A percentile compares a stretch with the other conserved stretches of the same genome.
Conservation (phyloP, 2,797 vertebrate species). For the Rhodeus uyekii region DNA sequence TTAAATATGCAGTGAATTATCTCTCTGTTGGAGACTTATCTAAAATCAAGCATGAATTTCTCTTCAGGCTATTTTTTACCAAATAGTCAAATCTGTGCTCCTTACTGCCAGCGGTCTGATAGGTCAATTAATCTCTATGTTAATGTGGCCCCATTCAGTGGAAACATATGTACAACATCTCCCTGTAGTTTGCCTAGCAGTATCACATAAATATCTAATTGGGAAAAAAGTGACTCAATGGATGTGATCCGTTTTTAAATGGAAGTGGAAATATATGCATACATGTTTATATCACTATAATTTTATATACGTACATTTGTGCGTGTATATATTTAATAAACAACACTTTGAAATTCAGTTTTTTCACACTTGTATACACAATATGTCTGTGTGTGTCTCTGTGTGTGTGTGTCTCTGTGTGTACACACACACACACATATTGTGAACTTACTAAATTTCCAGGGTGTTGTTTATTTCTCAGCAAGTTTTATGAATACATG, state of each 20-base stretch:
- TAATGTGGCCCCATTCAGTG: slow-evolving; percentile 27
- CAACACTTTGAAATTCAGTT: too few species aligned
- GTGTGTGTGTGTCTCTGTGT: too few species aligned
- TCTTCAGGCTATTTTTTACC: slow-evolving; percentile 24
- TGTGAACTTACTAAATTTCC: neutral
- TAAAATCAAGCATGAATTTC: slow-evolving; percentile 1
- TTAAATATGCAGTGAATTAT: slow-evolving; percentile 45
- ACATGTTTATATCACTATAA: too few species aligned
- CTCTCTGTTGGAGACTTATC: slow-evolving; percentile 2
- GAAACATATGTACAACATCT: neutral
- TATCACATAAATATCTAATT: slow-evolving; percentile 29
- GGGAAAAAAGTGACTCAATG: slow-evolving; percentile 1
- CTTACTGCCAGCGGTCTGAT: slow-evolving; percentile 21
- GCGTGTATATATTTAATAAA: too few species aligned
- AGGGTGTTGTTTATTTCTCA: neutral
- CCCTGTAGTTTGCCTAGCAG: neutral
- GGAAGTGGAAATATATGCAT: neutral
- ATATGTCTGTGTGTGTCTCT: too few species aligned
- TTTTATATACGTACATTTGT: too few species aligned
- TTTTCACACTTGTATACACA: too few species aligned
- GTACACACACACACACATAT: neutral
- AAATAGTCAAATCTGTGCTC: slow-evolving; percentile 15
- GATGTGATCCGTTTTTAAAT: slow-evolving; percentile 12
- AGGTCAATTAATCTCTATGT: slow-evolving; percentile 41
- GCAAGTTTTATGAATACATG: neutral